A percentile compares a stretch with the other conserved stretches of the same genome.
Conservation (phyloP, 2,888 invertebrate genomes). For the Clanis bilineata region DNA sequence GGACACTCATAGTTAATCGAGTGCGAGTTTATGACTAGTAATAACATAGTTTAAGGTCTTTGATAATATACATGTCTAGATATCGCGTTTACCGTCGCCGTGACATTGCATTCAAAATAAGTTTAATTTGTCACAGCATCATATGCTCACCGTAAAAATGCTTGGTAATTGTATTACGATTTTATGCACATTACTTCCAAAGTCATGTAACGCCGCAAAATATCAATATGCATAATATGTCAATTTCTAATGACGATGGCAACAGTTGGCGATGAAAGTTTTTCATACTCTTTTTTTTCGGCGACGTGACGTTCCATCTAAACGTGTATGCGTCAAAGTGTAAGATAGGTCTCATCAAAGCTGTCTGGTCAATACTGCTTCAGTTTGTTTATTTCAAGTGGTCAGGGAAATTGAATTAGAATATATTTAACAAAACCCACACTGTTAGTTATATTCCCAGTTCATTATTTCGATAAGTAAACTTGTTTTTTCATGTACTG, state of each 20-base stretch:
- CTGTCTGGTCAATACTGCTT: background rate
- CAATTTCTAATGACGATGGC: no score
- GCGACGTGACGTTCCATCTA: background rate
- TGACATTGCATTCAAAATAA: no score
- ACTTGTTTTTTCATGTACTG: no score
- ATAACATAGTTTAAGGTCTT: slow-evolving; percentile 11
- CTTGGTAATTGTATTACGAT: no score
- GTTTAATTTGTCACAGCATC: no score
- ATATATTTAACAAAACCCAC: background rate
- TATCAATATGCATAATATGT: no score
- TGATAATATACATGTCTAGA: background rate
- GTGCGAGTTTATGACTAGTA: slow-evolving; percentile 9
- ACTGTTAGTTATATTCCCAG: background rate
- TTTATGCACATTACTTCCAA: no score
- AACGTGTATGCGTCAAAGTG: background rate
- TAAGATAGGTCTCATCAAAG: slow-evolving; percentile 3
- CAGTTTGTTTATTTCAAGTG: background rate
- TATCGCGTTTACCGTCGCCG: background rate
- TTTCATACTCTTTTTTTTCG: background rate
- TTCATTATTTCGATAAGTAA: background rate
- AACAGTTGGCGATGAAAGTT: no score
- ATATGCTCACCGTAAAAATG: no score
- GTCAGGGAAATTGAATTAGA: background rate
- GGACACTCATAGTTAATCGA: slow-evolving; percentile 11
- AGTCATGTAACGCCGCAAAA: no score